Evolutionary conservation across 2,113 vertebrate species (phyloP), one percentile per base, ranked within the genome.

Genomic region (Daphoenositta chrysoptera): DNA sequence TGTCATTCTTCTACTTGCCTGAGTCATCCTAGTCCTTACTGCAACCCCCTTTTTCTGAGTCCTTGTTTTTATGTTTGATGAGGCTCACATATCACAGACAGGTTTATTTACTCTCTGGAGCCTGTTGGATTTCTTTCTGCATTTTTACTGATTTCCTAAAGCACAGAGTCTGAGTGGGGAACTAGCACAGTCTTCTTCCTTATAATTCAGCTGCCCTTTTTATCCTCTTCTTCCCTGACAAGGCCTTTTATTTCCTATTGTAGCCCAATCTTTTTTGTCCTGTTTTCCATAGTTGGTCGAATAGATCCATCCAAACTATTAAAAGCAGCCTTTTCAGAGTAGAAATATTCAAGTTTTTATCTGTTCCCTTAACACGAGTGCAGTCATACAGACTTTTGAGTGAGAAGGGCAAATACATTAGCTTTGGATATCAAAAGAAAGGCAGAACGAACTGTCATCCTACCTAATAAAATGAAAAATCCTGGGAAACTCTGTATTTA

Each of bases 391-490:
- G 70, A 51, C 44, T 89, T 64, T 35, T 58, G 78, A 95, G 57
- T 65, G 45, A 93, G 64, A 94, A 83, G 61, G 81, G 84, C 89
- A 97, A 95, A 93, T 60, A 42, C 19, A 83, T 85, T 79, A 76
- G 31, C 45, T 91, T 54, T 76, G 37, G 53, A 45, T 84, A 75
- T 85, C 65, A 87, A 82, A 89, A 93, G 57, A 48, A 39, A 89
- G 48, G 63, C 45, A 86, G 71, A 80, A 95, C 1, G 4, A 86
- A 57, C 79, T 80, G n/a, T 45, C 78, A 79, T 80, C 58, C 63
- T 85, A 83, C 61, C 64, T 90, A 80, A 93, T 83, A 69, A 84
- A 71, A 76, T 39, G 44, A 56, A 82, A 91, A 85, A 69, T 56
- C 56, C 33, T 66, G 21, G 16, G 63, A 77, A 96, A 87, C 2